Conservation (phyloP, 2,113 vertebrate species). For the Pygathrix nemaeus region DNA sequence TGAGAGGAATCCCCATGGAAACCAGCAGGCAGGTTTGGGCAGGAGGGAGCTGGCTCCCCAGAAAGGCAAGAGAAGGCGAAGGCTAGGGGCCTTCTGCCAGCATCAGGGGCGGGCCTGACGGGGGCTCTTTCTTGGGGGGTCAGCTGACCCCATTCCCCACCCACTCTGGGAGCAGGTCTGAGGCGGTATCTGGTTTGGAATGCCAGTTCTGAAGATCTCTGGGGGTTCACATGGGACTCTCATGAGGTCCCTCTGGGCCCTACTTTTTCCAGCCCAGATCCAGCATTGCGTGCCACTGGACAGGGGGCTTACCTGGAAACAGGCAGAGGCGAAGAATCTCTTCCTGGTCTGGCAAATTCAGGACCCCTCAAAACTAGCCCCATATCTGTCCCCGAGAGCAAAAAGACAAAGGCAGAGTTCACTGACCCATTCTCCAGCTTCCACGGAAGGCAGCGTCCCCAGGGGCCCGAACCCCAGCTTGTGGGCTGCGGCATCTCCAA, state of each 20-base stretch:
- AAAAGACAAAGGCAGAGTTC: neutral
- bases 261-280: neutral
- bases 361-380: neutral
- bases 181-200: neutral
- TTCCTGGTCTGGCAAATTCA: neutral
- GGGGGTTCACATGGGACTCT: neutral
- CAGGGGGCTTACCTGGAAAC: neutral
- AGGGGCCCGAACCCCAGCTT: neutral
- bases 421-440: neutral
- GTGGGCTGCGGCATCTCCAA: neutral
- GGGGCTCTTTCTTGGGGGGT: neutral
- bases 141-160: neutral
- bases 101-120: rapidly evolving
- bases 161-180: neutral
- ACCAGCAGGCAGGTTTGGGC: constrained; percentile 74
- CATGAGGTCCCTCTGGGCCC: neutral
- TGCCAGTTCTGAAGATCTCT: neutral
- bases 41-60: constrained; percentile 67
- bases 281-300: rapidly evolving
- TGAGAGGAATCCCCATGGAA: constrained; percentile 79
- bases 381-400: neutral
- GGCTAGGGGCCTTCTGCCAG: neutral
- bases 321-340: rapidly evolving
- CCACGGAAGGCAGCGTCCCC: neutral
- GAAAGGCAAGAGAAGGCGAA: neutral